Evolutionary conservation across 2,113 vertebrate genomes (phyloP), one percentile per base, ranked within the genome.

Genomic region (Channa argus): DNA sequence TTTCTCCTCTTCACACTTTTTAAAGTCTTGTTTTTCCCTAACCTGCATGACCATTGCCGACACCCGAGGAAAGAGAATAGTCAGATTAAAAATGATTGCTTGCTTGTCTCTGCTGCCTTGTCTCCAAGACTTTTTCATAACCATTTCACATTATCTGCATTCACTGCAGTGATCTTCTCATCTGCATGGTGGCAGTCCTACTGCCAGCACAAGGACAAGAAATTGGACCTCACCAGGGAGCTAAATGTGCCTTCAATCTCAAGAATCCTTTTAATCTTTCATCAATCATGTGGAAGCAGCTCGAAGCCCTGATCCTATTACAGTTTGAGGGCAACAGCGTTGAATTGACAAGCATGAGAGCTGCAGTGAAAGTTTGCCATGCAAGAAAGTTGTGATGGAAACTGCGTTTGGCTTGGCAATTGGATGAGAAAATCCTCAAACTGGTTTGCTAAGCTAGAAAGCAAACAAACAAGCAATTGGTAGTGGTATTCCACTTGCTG

Each of bases 211-310:
- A 77, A 83, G 79, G 82, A 85, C 78, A 75, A 84, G 86, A 93
- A 92, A 92, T 91, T 86, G 92, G 87, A 92, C 87, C 83, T 88
- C 90, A 80, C 91, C 82, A 72, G 90, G 89, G 88, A 83, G 89
- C 82, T 94, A 92, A 94, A 93, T 91, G 92, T 85, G 89, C 92
- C 88, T 93, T 92, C 91, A 93, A 77, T 91, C 89, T 90, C 90
- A 90, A 92, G 91, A 94, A 92, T 93, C 92, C 91, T 92, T 94
- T 94, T 94, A 94, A 94, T 95, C 93, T 94, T 91, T 94, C 94
- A 95, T 94, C 94, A 93, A 89, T 94, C 94, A 91, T 80, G 78
- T 87, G 86, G 88, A 84, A 91, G 89, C 80, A 85, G 87, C 84
- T 77, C 72, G 15, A 76, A 90, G 86, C 52, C 85, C 74, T 87